phyloP scores from a whole-genome alignment of 64 coral and sea anemone species.

The Catalaphyllia jardinei region DNA sequence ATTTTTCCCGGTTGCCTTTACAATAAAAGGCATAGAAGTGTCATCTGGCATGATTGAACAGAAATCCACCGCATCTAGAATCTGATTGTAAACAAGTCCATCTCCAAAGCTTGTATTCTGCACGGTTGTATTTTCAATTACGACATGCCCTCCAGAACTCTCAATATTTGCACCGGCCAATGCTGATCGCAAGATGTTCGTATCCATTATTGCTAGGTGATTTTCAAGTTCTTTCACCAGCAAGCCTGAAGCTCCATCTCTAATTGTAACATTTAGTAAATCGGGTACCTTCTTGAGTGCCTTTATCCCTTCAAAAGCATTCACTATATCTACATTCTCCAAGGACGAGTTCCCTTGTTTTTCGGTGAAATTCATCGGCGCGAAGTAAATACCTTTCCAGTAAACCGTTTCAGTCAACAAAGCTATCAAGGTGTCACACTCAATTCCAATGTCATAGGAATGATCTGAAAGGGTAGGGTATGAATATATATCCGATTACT shows the following conservation, averaged over 20 bases:
- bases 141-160: background rate
- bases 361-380: background rate
- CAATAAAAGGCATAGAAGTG: background rate
- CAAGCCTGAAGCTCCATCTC: conserved; percentile 45
- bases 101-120: conserved; percentile 44
- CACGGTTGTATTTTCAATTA: conserved; percentile 41
- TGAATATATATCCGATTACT: background rate
- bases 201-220: conserved; percentile 23
- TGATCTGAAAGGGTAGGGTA: background rate
- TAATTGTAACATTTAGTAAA: conserved; percentile 49
- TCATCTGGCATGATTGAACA: background rate
- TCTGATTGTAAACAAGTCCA: conserved; percentile 21
- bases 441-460: conserved; percentile 57
- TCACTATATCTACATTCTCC: conserved; percentile 49
- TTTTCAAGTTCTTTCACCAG: conserved; percentile 12
- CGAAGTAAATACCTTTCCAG: conserved; percentile 69
- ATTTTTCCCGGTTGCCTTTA: background rate
- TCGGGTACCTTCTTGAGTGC: background rate
- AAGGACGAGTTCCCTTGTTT: background rate
- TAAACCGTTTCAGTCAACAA: conserved; percentile 1
- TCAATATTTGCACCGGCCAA: conserved; percentile 51
- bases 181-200: background rate
- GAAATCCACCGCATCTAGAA: background rate
- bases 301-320: conserved; percentile 51
- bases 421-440: conserved; percentile 46